Conservation (phyloP, 2,797 vertebrate genomes). For the Salarias fasciatus region DNA sequence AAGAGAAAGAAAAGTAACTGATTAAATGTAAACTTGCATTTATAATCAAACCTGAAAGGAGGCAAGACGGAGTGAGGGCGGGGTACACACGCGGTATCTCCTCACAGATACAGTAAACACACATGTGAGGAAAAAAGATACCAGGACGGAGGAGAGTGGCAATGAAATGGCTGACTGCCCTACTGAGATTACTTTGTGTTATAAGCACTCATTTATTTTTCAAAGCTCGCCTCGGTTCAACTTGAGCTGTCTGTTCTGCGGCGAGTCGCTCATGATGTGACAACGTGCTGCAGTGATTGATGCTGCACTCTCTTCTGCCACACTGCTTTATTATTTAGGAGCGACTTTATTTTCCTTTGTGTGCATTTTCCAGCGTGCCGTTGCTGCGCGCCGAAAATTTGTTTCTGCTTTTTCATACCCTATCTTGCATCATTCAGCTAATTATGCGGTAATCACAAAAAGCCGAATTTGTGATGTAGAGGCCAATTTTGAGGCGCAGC, state of each 20-base stretch:
- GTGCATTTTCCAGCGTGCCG: conserved; percentile 6
- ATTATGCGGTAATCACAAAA: conserved; percentile 28
- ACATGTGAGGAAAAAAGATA: conserved; percentile 1
- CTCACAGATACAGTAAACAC: conserved; percentile 8
- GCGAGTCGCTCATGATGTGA: conserved; percentile 56
- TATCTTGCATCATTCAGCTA: conserved; percentile 25
- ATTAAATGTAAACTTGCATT: background rate
- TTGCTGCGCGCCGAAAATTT: conserved; percentile 8
- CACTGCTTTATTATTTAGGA: conserved; percentile 69
- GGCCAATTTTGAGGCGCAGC: conserved; percentile 31
- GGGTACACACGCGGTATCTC: background rate
- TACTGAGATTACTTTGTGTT: conserved; percentile 40
- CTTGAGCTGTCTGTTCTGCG: conserved; percentile 58
- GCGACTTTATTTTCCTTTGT: conserved; percentile 10
- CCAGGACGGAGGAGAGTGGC: background rate
- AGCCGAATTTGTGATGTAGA: conserved; percentile 34
- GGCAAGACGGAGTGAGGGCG: background rate
- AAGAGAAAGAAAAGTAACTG: no score
- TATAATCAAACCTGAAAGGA: background rate
- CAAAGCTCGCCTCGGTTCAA: conserved; percentile 51
- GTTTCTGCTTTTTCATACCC: conserved; percentile 11
- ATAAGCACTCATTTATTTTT: conserved; percentile 44
- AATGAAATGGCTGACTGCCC: conserved; percentile 34
- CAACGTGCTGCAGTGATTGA: conserved; percentile 67
- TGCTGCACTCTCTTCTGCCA: conserved; percentile 55